Base-by-base conservation (phyloP, 2,888 invertebrate species). In the Lypha dubia region DNA sequence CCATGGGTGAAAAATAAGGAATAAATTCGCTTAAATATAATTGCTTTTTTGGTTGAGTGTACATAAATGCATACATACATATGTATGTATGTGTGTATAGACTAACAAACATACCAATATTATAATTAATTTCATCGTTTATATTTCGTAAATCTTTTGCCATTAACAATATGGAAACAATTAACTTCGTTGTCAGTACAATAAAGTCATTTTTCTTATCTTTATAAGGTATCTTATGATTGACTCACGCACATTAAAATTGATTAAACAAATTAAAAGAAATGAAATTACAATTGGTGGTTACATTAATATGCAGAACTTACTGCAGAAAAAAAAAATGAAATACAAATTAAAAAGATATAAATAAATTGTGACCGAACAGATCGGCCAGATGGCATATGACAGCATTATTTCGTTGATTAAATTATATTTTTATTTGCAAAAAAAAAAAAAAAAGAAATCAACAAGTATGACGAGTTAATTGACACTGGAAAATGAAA, bases 261-360 rank as follows among this genome's bases (percentile, higher is more conserved):
- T 75, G 44, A 68, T 75, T 74, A 68, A 75, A 62, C 15, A 81
- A 81, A 70, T 75, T 75, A 63, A 79, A 63, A 63, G 62, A 81
- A 70, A 70, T 63, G 15, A 70, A 81, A 75, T 81, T 75, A 81
- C 81, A 75, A 75, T 62, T 70, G 68, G 68, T 68, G 68, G 68
- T 68, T 81, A 62, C 53, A 68, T 68, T 35, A 62, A n/a, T n/a
- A n/a, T n/a, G n/a, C n/a, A 62, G 44, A 65, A 13, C 5, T 15
- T 6, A 38, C 28, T 20, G 1, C 46, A 11, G 15, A 17, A 38
- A 22, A 1, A 38, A 41, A 46, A n/a, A n/a, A n/a, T n/a, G 20
- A 53, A 68, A 38, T 11, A 5, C 24, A 44, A 75, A 32, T 35
- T 2, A 44, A 49, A 63, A 53, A 41, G 3, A 6, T 11, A 24